Evolutionary conservation across 2,888 invertebrate genomes (phyloP), one percentile per base, ranked within the genome.

Genomic region (Tenthredo mesomela): DNA sequence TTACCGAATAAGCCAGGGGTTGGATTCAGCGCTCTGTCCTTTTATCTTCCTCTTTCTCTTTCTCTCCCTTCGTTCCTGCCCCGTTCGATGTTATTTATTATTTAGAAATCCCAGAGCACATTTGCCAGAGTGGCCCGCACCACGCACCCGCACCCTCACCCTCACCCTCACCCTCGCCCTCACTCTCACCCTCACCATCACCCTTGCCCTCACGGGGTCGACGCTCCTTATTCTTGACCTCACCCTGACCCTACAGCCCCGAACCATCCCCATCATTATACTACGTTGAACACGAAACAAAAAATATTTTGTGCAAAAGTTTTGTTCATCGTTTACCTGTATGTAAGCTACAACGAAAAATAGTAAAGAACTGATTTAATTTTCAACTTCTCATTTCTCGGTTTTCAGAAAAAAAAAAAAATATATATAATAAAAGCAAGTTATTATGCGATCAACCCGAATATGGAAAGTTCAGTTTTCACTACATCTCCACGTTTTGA

Each of bases 31-130:
- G 9, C 61, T 61, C 61, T 25, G 10, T 21, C 61, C 61, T 25
- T 61, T 61, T 61, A 21, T 61, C 25, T 25, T 61, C 6, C 25
- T 61, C 61, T 12, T 25, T 75, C 47, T 47, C 37, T 47, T 7
- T 75, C 75, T 75, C 47, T 47, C 75, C n/a, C 47, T 75, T 15
- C 75, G 47, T 75, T 37, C 9, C 18, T 37, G 12, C 70, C 77
- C 70, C 77, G 77, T 54, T 29, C 54, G 77, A 77, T 47, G 77
- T 77, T 77, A 77, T 77, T 77, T 77, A 77, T 77, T 77, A 77
- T 77, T 77, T 77, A 77, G 50, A 77, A 77, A 77, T 77, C 77
- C 77, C 77, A 77, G 50, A 77, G 77, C 54, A 77, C 77, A 77
- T 77, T 77, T 77, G 18, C 47, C 77, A 77, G 54, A 77, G 77